Evolutionary conservation across 2,888 invertebrate genomes (phyloP).

Genomic region (Coecobrya sp.): DNA sequence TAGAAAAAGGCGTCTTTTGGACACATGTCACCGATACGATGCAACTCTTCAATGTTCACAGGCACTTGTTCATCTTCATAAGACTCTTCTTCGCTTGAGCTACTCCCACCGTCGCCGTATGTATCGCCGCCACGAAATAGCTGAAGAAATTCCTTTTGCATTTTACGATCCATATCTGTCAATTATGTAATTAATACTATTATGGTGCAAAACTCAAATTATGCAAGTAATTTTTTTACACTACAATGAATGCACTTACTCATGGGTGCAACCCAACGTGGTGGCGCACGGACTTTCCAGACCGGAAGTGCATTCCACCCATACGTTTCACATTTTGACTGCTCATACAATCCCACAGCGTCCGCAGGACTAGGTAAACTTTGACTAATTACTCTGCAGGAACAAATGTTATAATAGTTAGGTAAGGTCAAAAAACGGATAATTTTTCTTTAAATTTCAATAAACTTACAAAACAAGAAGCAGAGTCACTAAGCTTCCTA

Average conservation of each 20-base stretch:
- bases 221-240: too few species aligned
- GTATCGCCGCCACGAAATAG: slow-evolving; percentile 49
- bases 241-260: slow-evolving; percentile 51
- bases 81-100: slow-evolving; percentile 65
- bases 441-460: background rate
- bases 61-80: background rate
- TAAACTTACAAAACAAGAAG: slow-evolving; percentile 44
- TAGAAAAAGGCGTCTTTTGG: slow-evolving; percentile 78
- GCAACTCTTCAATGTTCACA: slow-evolving; percentile 28
- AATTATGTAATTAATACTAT: background rate
- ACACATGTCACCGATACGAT: slow-evolving; percentile 69
- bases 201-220: background rate
- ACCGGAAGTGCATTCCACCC: slow-evolving; percentile 76
- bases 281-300: slow-evolving; percentile 69
- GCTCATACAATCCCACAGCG: background rate
- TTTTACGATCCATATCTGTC: slow-evolving; percentile 52
- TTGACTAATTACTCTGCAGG: slow-evolving; percentile 19
- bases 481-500: slow-evolving; percentile 8
- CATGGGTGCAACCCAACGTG: slow-evolving; percentile 64
- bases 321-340: slow-evolving; percentile 57
- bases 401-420: too few species aligned
- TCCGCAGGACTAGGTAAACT: background rate
- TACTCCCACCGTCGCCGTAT: background rate
- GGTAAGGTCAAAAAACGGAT: too few species aligned
- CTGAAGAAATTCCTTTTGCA: slow-evolving; percentile 68